phyloP scores from a whole-genome alignment of 2,113 vertebrate species.

The Archilochus colubris region DNA sequence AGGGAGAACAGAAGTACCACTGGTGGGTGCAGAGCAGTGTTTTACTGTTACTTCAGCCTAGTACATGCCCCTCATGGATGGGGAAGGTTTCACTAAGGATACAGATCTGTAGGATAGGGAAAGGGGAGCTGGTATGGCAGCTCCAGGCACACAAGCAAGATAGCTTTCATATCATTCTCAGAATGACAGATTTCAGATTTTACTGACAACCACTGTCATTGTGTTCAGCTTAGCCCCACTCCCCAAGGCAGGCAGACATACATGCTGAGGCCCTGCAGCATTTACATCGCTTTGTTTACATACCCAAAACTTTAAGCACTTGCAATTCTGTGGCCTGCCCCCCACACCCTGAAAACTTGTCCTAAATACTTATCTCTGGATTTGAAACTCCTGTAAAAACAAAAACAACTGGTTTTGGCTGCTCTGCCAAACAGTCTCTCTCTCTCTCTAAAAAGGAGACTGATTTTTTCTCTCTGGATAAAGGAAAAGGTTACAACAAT shows the following conservation, averaged over 20 bases:
- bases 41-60: background rate
- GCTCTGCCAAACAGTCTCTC: constrained; percentile 55
- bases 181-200: background rate
- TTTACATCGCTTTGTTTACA: constrained; percentile 51
- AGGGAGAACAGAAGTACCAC: background rate
- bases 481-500: constrained; percentile 80
- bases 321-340: constrained; percentile 58
- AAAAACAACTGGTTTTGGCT: constrained; percentile 72
- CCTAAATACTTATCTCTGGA: constrained; percentile 73
- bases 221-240: background rate
- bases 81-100: background rate
- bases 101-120: background rate
- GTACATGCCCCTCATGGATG: background rate
- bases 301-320: constrained; percentile 55
- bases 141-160: background rate
- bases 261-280: background rate
- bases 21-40: too few species aligned
- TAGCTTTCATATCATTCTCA: background rate
- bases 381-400: constrained; percentile 73
- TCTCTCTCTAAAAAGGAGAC: constrained; percentile 72
- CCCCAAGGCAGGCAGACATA: background rate
- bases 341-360: constrained; percentile 62
- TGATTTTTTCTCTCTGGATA: constrained; percentile 67
- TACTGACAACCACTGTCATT: background rate
- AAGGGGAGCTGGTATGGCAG: background rate